Percentiles rank a stretch among this genome's conserved stretches.
phyloP scores from a whole-genome alignment of 30 jellyfish, hydroid and myxozoan species.

The Hydractinia echinata region DNA sequence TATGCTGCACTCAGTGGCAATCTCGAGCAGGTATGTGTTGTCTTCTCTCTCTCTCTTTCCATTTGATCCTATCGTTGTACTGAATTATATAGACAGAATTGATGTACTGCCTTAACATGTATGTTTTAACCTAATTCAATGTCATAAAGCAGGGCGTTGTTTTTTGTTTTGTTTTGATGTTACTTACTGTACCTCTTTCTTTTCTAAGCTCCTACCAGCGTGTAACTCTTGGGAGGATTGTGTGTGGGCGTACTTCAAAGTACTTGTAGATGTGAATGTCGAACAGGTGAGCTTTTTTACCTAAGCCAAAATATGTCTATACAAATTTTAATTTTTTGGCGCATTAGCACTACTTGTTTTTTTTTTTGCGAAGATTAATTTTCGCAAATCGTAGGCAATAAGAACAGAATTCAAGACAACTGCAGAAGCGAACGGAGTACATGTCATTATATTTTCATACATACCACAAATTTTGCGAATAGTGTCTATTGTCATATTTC shows the following conservation, averaged over 20 bases:
- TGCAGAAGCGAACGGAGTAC: no score
- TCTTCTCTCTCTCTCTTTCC: background rate
- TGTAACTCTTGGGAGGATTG: constrained; percentile 82
- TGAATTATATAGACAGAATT: background rate
- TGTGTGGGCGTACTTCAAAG: constrained; percentile 86
- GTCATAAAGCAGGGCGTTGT: no score
- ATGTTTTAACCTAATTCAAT: background rate
- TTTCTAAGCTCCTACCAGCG: constrained; percentile 44
- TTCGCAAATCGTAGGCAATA: background rate
- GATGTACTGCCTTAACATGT: no score
- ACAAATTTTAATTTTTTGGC: background rate
- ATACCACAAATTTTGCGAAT: background rate
- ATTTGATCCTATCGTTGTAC: background rate
- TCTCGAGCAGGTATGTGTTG: constrained; percentile 45
- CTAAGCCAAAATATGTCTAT: no score
- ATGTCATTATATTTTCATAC: background rate
- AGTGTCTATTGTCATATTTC: background rate
- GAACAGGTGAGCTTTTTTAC: constrained; percentile 48
- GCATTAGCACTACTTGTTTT: no score
- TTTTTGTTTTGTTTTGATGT: background rate
- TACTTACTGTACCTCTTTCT: background rate
- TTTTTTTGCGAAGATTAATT: background rate
- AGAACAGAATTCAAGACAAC: no score
- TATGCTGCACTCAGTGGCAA: constrained; percentile 92
- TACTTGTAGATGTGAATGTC: constrained; percentile 65